Base-by-base conservation (phyloP, 1,140 invertebrate genomes). In the Sycophaga agraensis region DNA sequence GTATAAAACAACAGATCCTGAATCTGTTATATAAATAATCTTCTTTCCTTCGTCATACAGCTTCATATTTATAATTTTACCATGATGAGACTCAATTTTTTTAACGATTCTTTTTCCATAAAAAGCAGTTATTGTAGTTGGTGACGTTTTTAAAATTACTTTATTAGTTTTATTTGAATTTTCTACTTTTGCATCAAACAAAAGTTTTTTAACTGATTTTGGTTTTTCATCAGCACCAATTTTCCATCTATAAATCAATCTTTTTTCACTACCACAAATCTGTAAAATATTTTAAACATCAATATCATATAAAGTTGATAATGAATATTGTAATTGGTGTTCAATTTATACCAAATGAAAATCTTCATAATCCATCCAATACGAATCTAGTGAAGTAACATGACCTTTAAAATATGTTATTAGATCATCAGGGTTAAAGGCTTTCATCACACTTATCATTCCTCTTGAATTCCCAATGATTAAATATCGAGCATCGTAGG, bases 191-290 rank as follows among this genome's bases (percentile, higher is more conserved):
- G 73, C 77, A 62, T 74, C 74, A 59, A 77, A 78, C 5, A 74
- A 40, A 24, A 69, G 74, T 49, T 71, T 71, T 54, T 70, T 71
- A 1, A 70, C 63, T 21, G 61, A 51, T 46, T 64, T 65, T 45
- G 60, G 51, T 46, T 68, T 64, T 64, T 68, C 69, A 60, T 72
- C 70, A 9, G 61, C 28, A 8, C 71, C 66, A 4, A 81, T 56
- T 62, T 70, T 71, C 74, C 76, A 80, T 34, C 65, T 73, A 39
- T 79, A 69, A 63, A 79, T 69, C 16, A 72, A 66, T 14, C 54
- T 67, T 12, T 75, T 73, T 31, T 72, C 70, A 50, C 68, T 73
- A 4, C 77, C 78, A 37, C 76, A 78, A 46, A 80, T 77, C 76
- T 78, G 49, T 31, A 68, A 72, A 48, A 31, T 17, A n/a, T n/a